Evolutionary conservation across 2,797 vertebrate species (phyloP).

Genomic region (Oryzias dopingdopingensis): DNA sequence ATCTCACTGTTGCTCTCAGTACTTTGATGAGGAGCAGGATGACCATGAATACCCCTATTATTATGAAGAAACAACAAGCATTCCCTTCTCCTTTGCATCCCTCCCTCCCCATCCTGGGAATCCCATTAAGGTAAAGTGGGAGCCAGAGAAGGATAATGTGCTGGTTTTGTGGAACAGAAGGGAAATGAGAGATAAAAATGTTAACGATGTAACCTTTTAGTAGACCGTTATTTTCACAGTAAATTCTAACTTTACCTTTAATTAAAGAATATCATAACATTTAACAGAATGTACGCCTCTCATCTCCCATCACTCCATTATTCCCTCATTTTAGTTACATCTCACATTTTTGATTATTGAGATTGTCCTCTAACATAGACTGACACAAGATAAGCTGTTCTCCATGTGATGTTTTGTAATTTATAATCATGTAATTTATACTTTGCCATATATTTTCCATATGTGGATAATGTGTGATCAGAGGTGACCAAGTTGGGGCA

Average conservation of each 20-base stretch:
- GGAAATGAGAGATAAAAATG: constrained; percentile 39
- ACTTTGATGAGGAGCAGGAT: constrained; percentile 81
- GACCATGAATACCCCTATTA: constrained; percentile 77
- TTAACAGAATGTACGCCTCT: constrained; percentile 18
- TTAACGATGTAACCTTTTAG: background rate
- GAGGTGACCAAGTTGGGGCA: constrained; percentile 52
- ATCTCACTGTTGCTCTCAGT: constrained; percentile 60
- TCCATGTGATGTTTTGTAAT: constrained; percentile 22
- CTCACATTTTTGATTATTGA: constrained; percentile 25
- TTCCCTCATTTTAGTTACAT: constrained; percentile 35
- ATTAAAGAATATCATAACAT: background rate
- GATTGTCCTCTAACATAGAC: constrained; percentile 29
- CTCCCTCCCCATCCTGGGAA: constrained; percentile 50
- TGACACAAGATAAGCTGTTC: constrained; percentile 23
- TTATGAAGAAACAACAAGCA: constrained; percentile 72
- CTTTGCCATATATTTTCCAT: constrained; percentile 50
- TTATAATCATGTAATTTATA: constrained; percentile 55
- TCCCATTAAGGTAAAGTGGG: constrained; percentile 70
- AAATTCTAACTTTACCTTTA: constrained; percentile 4
- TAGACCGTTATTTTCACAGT: background rate
- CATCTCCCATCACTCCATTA: constrained; percentile 37
- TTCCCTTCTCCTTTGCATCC: constrained; percentile 53
- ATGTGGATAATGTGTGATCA: constrained; percentile 40
- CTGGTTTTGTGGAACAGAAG: constrained; percentile 50
- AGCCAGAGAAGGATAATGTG: constrained; percentile 44